phyloP scores from a whole-genome alignment of 2,888 invertebrate species.

The Idaea aversata region DNA sequence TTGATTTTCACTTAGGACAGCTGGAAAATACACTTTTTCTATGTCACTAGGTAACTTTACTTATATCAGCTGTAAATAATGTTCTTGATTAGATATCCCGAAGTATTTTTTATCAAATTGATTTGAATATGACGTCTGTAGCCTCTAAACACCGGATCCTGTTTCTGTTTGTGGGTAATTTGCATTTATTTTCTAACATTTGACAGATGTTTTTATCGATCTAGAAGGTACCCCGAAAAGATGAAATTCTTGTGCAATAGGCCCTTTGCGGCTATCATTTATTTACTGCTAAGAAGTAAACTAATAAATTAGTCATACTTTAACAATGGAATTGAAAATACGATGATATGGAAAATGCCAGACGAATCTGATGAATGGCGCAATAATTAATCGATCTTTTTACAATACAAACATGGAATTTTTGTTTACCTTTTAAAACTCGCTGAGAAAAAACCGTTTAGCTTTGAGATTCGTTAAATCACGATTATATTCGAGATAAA shows the following conservation, averaged over 20 bases:
- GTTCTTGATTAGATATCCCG: neutral
- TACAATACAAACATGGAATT: neutral
- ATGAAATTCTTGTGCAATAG: conserved; percentile 10
- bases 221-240: conserved; percentile 10
- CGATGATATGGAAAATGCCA: conserved; percentile 38
- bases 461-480: neutral
- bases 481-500: neutral
- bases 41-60: conserved; percentile 30
- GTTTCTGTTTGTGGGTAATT: neutral
- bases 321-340: conserved; percentile 4
- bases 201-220: conserved; percentile 11
- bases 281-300: neutral
- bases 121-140: neutral
- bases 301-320: neutral
- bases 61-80: neutral
- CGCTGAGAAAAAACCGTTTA: neutral
- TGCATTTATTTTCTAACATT: neutral
- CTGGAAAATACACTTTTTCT: conserved; percentile 24
- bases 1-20: conserved; percentile 24
- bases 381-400: conserved; percentile 21
- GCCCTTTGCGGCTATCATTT: neutral
- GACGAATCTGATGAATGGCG: conserved; percentile 29
- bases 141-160: neutral
- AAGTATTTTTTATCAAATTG: neutral
- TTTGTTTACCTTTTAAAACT: neutral